Evolutionary conservation across 2,888 invertebrate genomes (phyloP).

Genomic region (Diadegma fenestrale): DNA sequence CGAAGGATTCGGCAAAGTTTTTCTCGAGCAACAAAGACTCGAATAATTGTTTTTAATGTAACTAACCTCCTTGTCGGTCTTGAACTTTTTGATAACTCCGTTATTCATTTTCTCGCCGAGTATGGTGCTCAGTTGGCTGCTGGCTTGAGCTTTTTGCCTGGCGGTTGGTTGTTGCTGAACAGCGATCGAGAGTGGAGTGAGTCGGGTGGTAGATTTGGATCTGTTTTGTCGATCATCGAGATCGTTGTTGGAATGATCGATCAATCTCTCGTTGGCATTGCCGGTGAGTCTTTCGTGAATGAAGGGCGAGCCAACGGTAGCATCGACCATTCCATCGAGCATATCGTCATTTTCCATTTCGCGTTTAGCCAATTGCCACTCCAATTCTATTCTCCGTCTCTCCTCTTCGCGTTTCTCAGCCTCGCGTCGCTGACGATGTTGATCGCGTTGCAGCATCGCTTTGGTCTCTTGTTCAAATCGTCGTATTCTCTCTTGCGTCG

Average conservation of each 20-base stretch:
- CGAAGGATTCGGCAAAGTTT: too few relatives aligned
- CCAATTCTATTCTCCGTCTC: conserved; percentile 85
- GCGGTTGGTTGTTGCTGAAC: conserved; percentile 78
- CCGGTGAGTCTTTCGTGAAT: conserved; percentile 74
- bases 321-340: conserved; percentile 85
- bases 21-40: too few relatives aligned
- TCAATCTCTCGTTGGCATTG: conserved; percentile 74
- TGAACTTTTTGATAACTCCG: conserved; percentile 84
- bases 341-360: conserved; percentile 86
- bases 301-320: conserved; percentile 75
- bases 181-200: conserved; percentile 77
- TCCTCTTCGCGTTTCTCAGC: conserved; percentile 86
- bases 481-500: conserved; percentile 88
- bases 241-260: conserved; percentile 71
- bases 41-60: background rate
- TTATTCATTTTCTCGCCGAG: conserved; percentile 79
- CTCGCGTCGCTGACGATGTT: conserved; percentile 80
- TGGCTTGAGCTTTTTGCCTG: conserved; percentile 77
- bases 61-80: conserved; percentile 83
- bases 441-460: conserved; percentile 87
- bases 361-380: conserved; percentile 86
- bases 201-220: conserved; percentile 74
- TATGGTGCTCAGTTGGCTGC: conserved; percentile 74
- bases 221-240: conserved; percentile 70
- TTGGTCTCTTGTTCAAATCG: conserved; percentile 92